Evolutionary conservation across 2,888 invertebrate species (phyloP), one percentile per base, ranked within the genome.

Genomic region (Junonia oenone): DNA sequence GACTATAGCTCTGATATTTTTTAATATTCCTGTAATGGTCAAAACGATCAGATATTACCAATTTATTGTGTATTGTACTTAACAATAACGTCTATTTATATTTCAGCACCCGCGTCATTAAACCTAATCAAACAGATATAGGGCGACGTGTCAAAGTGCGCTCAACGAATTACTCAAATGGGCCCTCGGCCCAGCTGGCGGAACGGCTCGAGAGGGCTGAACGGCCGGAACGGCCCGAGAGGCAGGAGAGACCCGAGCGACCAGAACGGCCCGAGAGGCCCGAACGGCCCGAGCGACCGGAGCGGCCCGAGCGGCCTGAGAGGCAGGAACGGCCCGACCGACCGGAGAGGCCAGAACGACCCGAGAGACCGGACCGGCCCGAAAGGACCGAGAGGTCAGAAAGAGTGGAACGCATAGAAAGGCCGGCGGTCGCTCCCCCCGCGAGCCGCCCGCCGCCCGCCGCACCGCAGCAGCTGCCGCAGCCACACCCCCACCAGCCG

Each of bases 81-180:
- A 11, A 40, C 11, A 19, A 11, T 19, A 19, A 9, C 9, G 13
- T 11, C 11, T 6, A 17, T 43, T 13, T 43, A 49, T 13, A 40
- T 92, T 92, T 51, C 91, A 97, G 97, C 91, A 96, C 97, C 73
- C 94, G 97, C 81, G 98, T 97, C 83, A 98, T 98, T 78, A 97
- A 98, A 87, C 95, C 96, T 68, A 96, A 96, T 87, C 96, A 96
- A 78, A 95, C 95, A 71, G 96, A 96, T 84, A 96, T 97, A 73
- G 97, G 97, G 58, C 93, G 96, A 67, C 96, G 96, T 81, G 95
- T 97, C 66, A 97, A 97, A 83, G 92, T 95, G 79, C 96, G 88
- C 56, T 70, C 81, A 58, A 73, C 83, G 58, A 69, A 72, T 64
- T 84, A 78, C 69, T 78, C 88, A 65, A 76, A 76, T 59, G 79